A percentile compares a stretch with the other conserved stretches of the same genome.
These are phyloP conservation scores for Chamaea fasciata DNA, from an alignment of 2,113 vertebrate genomes.

Conservation along the genomic window DNA sequence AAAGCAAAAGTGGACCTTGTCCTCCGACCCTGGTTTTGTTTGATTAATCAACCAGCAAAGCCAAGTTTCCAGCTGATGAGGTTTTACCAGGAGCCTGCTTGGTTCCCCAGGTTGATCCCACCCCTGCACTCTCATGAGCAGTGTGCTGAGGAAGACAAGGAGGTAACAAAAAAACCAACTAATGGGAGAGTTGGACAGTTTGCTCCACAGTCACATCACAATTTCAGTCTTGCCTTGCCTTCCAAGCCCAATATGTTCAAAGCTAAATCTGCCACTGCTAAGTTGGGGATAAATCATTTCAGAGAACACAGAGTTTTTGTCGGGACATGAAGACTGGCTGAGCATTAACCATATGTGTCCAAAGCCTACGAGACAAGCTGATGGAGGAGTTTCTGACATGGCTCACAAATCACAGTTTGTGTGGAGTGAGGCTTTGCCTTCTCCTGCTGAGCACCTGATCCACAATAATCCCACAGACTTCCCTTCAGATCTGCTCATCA, in stretches of 20 bases:
- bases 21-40: background rate
- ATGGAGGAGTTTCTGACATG: background rate
- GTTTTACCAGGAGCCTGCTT: background rate
- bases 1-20: background rate
- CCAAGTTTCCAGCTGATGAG: background rate
- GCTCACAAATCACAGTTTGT: background rate
- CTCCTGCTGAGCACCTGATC: background rate
- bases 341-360: background rate
- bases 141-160: background rate
- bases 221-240: background rate
- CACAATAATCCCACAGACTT: background rate
- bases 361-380: background rate
- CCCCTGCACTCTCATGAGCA: background rate
- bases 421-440: background rate
- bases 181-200: background rate
- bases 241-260: background rate
- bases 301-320: background rate
- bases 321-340: background rate
- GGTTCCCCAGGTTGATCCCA: background rate
- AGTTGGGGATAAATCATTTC: background rate
- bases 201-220: background rate
- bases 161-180: background rate
- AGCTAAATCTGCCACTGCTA: background rate
- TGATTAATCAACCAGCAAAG: background rate
- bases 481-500: background rate